phyloP scores from a whole-genome alignment of 2,888 invertebrate species.

The Cerceris ruficornis region DNA sequence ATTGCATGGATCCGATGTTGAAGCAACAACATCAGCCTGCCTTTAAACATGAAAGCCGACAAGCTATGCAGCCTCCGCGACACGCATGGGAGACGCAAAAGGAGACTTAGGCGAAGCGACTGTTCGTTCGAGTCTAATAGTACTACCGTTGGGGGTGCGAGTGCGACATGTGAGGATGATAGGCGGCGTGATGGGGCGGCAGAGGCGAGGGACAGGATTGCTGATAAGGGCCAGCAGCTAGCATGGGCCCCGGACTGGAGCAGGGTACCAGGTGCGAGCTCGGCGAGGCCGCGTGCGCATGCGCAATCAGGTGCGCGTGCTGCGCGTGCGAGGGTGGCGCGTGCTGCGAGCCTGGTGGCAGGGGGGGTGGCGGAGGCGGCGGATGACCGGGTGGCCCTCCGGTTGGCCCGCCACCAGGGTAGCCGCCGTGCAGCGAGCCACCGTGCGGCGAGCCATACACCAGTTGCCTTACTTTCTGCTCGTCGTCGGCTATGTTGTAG shows the following conservation, averaged over 20 bases:
- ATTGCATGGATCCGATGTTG: background rate
- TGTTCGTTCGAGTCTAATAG: constrained; percentile 42
- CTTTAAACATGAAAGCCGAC: background rate
- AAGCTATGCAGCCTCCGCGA: no score
- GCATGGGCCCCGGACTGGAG: constrained; percentile 89
- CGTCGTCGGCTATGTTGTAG: constrained; percentile 97
- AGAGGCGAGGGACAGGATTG: constrained; percentile 90
- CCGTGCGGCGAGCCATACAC: constrained; percentile 90
- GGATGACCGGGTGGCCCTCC: constrained; percentile 75
- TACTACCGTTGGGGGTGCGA: constrained; percentile 92
- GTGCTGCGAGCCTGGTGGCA: constrained; percentile 82
- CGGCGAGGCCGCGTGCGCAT: constrained; percentile 84
- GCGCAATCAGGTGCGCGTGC: constrained; percentile 85
- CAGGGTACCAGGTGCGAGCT: constrained; percentile 83
- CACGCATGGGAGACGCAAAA: constrained; percentile 19
- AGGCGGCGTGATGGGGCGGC: constrained; percentile 84
- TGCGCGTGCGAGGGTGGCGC: constrained; percentile 83
- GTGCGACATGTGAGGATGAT: constrained; percentile 87
- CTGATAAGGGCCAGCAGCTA: constrained; percentile 83
- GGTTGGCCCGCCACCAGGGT: constrained; percentile 74
- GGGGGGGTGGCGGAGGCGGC: constrained; percentile 83
- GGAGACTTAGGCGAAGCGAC: constrained; percentile 25
- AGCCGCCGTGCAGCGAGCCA: constrained; percentile 82
- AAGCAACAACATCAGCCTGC: constrained; percentile 13
- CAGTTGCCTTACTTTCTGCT: constrained; percentile 98